Base-by-base conservation (phyloP, 1,140 invertebrate genomes). In the Heliconius eleuchia region DNA sequence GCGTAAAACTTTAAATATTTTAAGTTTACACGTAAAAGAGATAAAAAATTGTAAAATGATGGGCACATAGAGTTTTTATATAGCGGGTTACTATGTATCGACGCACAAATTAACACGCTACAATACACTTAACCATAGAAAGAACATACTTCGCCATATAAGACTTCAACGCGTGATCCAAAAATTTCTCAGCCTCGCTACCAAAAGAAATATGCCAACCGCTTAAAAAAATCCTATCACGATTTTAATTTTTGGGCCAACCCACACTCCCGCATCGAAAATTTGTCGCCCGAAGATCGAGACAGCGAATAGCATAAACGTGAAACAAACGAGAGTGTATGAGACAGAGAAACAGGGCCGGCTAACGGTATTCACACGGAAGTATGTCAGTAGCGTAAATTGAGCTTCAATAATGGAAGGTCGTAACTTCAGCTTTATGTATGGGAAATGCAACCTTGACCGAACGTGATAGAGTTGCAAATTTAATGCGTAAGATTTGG, bases 301-400 rank as follows among this genome's bases (percentile, higher is more conserved):
- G 91, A 94, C 85, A 60, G 82, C 76, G 71, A 73, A 78, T 77
- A 60, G 55, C 74, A 39, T 52, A 46, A 57, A 80, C 81, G 80
- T 81, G 55, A 79, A 46, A 42, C 82, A 76, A 89, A 88, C 88
- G 91, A 93, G 91, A 93, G 91, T 92, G 91, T 93, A 91, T 88
- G 91, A 92, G 88, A 92, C 84, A 85, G 86, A 76, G 76, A 82
- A 94, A 94, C 88, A 89, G 90, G 91, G 92, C 89, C 92, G 89
- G 80, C 87, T 94, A 94, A 94, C 92, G 92, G 92, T 92, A 92
- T 42, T 71, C 87, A 87, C 85, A 83, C 89, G 91, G 92, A 93
- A 94, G 92, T 94, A 86, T 94, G 92, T 94, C 91, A 94, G 91
- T 94, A 86, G 92, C 91, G 91, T 94, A 92, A 89, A 88, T 74